These are phyloP conservation scores for Tympanuchus pallidicinctus DNA, from an alignment of 2,113 vertebrate species.

Conservation along the genomic window DNA sequence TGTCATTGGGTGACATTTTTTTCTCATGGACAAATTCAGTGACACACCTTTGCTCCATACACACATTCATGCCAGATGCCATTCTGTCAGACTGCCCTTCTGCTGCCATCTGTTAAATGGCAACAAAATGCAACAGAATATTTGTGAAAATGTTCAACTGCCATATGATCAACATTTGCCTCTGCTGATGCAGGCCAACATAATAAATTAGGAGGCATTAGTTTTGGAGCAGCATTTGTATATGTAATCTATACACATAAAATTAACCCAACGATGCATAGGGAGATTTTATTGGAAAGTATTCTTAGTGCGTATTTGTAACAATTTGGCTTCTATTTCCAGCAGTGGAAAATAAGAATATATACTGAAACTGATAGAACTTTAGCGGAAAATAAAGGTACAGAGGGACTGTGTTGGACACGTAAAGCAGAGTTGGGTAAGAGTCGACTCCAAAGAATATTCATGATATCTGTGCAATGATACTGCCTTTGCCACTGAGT, in stretches of 20 bases:
- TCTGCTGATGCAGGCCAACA: too few species aligned
- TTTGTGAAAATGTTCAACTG: too few species aligned
- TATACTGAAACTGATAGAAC: not conserved
- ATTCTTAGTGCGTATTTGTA: not conserved
- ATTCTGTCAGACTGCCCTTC: too few species aligned
- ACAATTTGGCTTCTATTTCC: not conserved
- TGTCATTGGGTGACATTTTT: too few species aligned
- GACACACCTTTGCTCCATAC: too few species aligned
- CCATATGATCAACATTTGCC: too few species aligned
- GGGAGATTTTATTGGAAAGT: fast-evolving
- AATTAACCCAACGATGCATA: not conserved
- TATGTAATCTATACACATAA: not conserved
- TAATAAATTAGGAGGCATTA: too few species aligned
- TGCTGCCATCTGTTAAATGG: too few species aligned
- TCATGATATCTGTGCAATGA: not conserved
- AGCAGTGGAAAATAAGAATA: not conserved
- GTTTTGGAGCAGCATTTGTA: not conserved
- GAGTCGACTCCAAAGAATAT: not conserved
- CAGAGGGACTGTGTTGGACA: not conserved
- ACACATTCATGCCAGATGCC: too few species aligned
- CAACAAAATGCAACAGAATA: too few species aligned
- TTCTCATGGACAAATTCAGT: too few species aligned
- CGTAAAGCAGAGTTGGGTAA: not conserved
- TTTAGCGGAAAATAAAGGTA: not conserved
- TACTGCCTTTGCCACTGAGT: not conserved